Base-by-base conservation (phyloP, 2,888 invertebrate genomes). In the Spodoptera exigua region DNA sequence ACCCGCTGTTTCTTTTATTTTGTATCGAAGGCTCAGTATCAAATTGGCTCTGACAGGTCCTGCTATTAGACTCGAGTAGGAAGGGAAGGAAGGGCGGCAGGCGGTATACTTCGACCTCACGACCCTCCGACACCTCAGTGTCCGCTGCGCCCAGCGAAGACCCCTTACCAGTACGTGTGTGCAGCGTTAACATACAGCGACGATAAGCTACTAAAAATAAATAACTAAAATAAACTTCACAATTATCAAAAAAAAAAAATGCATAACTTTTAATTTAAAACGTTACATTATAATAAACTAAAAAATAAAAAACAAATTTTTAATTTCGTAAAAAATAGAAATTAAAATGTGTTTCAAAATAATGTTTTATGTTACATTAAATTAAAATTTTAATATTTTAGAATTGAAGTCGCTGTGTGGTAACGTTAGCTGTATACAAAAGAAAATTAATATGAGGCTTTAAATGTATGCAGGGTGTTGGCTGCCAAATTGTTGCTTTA, bases 391-490 rank as follows among this genome's bases (percentile, higher is more conserved):
- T 48, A 39, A 43, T 39, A 47, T 49, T 61, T 45, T 51, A 45
- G 35, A 43, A 37, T 18, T 2, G 18, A 52, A 79, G 62, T 90
- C 90, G 90, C 92, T 93, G 92, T 88, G 89, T 91, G 93, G 90
- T 92, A 87, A 84, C 78, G 72, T 80, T 84, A 82, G 85, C 78
- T 79, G 80, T 82, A 67, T 21, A n/a, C 17, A 61, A 60, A 64
- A 45, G 17, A 61, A 73, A 80, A 69, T 64, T 45, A 80, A 82
- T 82, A 79, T 74, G 81, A 89, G 89, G 93, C 93, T 93, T 93
- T 92, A 83, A 89, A 92, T 93, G 93, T 93, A 88, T 93, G 93
- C 93, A 92, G 93, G 90, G 93, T 93, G 93, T 93, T 93, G 93
- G 93, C 92, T 93, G 93, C 90, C 82, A 84, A 70, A 73, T 68